Conservation (phyloP, 2,888 invertebrate species). For the Tinea pellionella region DNA sequence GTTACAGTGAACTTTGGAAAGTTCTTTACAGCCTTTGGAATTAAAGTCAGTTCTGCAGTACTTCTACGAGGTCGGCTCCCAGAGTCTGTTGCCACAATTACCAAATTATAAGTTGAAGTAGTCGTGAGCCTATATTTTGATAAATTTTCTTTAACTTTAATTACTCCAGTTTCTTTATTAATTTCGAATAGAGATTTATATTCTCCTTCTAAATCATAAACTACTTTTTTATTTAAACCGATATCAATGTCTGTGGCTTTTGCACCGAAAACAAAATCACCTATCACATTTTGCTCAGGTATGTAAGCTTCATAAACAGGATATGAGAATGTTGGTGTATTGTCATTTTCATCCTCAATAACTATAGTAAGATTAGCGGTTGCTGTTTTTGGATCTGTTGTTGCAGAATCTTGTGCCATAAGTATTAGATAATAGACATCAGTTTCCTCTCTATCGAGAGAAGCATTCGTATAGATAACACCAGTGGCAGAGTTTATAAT, state of each 20-base stretch:
- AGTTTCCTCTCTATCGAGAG: slow-evolving; percentile 84
- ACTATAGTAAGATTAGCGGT: slow-evolving; percentile 85
- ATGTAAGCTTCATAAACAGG: slow-evolving; percentile 83
- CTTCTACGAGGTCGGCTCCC: slow-evolving; percentile 77
- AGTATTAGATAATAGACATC: slow-evolving; percentile 82
- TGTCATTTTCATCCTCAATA: slow-evolving; percentile 87
- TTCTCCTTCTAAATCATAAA: slow-evolving; percentile 81
- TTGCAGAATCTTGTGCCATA: slow-evolving; percentile 89
- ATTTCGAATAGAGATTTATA: slow-evolving; percentile 84
- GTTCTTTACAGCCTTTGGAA: slow-evolving; percentile 78
- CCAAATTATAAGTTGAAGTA: slow-evolving; percentile 74
- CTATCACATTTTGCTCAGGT: slow-evolving; percentile 81
- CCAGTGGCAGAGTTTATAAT: slow-evolving; percentile 83
- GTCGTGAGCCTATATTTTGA: slow-evolving; percentile 60
- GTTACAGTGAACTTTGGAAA: slow-evolving; percentile 84
- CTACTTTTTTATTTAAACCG: slow-evolving; percentile 83
- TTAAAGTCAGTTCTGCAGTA: slow-evolving; percentile 80
- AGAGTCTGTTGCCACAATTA: slow-evolving; percentile 85
- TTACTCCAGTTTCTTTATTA: slow-evolving; percentile 85
- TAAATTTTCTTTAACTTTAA: slow-evolving; percentile 81
- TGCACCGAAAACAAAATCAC: slow-evolving; percentile 91
- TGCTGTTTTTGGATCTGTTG: slow-evolving; percentile 85
- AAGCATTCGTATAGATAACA: slow-evolving; percentile 77
- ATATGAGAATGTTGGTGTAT: slow-evolving; percentile 81
- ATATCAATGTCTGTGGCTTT: slow-evolving; percentile 87